A percentile compares a stretch with the other conserved stretches of the same genome.
Evolutionary conservation across 2,888 invertebrate species (phyloP).

Genomic region (Euzetes globulus): DNA sequence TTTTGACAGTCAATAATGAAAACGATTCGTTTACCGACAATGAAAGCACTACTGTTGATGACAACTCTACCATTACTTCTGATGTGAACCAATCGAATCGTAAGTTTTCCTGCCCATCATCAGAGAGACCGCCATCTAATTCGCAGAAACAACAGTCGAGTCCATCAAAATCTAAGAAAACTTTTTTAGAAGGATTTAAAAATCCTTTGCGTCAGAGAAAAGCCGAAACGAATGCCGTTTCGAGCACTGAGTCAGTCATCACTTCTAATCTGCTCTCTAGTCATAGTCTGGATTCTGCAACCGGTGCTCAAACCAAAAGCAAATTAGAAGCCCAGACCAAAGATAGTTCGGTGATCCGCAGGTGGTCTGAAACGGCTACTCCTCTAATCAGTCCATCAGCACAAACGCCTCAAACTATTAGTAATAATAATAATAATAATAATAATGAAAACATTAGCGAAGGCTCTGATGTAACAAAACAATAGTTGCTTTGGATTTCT

Average conservation of each 20-base stretch:
- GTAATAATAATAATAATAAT: slow-evolving; percentile 9
- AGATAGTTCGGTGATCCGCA: slow-evolving; percentile 38
- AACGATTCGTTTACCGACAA: neutral
- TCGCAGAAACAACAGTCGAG: slow-evolving; percentile 20
- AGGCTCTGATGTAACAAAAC: neutral
- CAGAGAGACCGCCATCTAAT: neutral
- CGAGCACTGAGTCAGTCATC: neutral
- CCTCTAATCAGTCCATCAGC: slow-evolving; percentile 27
- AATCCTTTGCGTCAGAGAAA: slow-evolving; percentile 27
- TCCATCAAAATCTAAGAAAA: slow-evolving; percentile 33
- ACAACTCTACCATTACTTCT: neutral
- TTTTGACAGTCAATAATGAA: slow-evolving; percentile 16
- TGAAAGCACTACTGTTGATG: neutral
- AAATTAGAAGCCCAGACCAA: slow-evolving; percentile 36
- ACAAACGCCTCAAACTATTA: slow-evolving; percentile 3
- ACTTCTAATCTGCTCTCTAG: slow-evolving; percentile 36
- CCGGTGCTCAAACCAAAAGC: slow-evolving; percentile 35
- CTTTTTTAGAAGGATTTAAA: slow-evolving; percentile 34
- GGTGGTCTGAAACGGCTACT: slow-evolving; percentile 41
- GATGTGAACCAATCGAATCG: slow-evolving; percentile 22
- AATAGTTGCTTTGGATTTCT: neutral
- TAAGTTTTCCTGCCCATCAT: slow-evolving; percentile 35
- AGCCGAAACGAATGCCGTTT: slow-evolving; percentile 2
- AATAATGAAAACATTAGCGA: no score
- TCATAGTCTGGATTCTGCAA: slow-evolving; percentile 41